Conservation (phyloP, 1,140 invertebrate genomes). For the Uloborus diversus region DNA sequence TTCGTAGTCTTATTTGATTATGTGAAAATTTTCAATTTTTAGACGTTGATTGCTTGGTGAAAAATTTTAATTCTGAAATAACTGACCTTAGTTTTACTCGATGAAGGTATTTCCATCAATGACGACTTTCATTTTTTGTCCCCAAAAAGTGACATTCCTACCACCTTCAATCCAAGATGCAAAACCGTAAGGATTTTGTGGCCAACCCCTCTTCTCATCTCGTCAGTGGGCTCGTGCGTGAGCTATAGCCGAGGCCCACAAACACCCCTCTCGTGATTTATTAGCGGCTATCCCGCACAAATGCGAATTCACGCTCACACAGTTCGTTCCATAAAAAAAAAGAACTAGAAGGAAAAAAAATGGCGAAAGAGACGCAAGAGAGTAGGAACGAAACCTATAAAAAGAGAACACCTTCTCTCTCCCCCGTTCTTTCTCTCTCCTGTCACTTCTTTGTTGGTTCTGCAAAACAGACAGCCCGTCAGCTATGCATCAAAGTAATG, state of each 20-base stretch:
- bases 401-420: background rate
- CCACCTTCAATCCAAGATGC: no score
- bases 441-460: slow-evolving; percentile 44
- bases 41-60: no score
- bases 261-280: slow-evolving; percentile 41
- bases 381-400: background rate
- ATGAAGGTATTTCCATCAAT: no score
- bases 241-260: slow-evolving; percentile 23
- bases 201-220: slow-evolving; percentile 4
- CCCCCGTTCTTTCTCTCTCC: background rate
- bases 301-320: slow-evolving; percentile 54
- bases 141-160: no score
- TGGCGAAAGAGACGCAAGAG: no score
- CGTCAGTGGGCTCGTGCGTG: background rate
- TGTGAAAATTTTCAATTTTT: no score
- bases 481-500: slow-evolving; percentile 53
- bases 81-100: no score
- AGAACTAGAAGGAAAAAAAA: slow-evolving; percentile 1
- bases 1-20: no score
- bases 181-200: no score
- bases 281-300: slow-evolving; percentile 52
- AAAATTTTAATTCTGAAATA: no score
- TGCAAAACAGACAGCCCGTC: slow-evolving; percentile 46
- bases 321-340: slow-evolving; percentile 1
- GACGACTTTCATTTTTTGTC: no score